phyloP scores from a whole-genome alignment of 23 tunicate genomes.

The Botrylloides violaceus region DNA sequence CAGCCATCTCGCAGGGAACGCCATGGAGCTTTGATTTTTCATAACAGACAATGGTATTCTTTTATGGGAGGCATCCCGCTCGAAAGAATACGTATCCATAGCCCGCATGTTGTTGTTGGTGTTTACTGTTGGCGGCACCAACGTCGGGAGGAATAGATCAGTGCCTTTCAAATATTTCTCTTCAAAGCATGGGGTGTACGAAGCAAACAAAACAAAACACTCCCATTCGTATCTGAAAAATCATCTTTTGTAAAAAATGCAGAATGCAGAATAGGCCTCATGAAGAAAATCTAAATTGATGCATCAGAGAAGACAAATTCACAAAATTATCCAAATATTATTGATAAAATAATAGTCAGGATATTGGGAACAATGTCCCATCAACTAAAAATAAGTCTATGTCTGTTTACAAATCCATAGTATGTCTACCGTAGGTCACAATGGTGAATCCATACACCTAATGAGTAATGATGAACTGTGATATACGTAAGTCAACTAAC shows the following conservation, averaged over 20 bases:
- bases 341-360: no score
- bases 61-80: background rate
- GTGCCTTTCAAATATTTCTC: background rate
- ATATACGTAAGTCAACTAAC: no score
- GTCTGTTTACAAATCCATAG: no score
- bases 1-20: conserved; percentile 4
- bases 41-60: background rate
- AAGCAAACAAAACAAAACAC: conserved; percentile 14
- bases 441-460: no score
- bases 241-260: background rate
- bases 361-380: no score
- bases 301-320: no score
- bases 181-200: conserved; percentile 14
- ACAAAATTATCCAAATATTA: no score
- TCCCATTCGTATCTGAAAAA: conserved; percentile 18
- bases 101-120: conserved; percentile 14
- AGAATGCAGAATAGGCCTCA: background rate
- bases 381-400: no score
- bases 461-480: no score
- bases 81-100: conserved; percentile 2
- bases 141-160: background rate
- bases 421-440: no score
- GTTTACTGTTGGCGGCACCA: background rate
- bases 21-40: background rate
- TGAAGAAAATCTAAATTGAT: background rate